These are phyloP conservation scores for Heterochromis multidens DNA, from an alignment of 2,113 vertebrate species.

Conservation along the genomic window DNA sequence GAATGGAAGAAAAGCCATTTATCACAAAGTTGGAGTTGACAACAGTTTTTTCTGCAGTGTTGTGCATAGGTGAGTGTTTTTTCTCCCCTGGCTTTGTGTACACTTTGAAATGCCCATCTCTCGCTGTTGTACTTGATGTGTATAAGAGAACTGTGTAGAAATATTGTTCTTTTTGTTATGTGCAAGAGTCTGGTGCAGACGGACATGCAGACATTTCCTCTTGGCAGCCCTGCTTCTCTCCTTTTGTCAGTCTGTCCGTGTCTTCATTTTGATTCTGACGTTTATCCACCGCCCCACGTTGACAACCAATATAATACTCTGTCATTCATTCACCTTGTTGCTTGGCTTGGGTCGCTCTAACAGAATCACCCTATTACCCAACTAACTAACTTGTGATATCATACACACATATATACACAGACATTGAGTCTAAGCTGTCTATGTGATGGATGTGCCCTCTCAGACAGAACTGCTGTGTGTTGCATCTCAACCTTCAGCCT, in stretches of 20 bases:
- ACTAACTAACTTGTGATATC: conserved; percentile 40
- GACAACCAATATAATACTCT: conserved; percentile 36
- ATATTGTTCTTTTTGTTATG: background rate
- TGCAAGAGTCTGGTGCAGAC: background rate
- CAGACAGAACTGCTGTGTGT: conserved; percentile 51
- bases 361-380: conserved; percentile 11
- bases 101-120: conserved; percentile 19
- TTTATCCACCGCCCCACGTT: conserved; percentile 12
- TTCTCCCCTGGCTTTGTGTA: background rate
- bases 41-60: conserved; percentile 3
- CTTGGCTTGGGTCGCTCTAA: background rate
- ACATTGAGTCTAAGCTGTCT: conserved; percentile 35
- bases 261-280: conserved; percentile 23
- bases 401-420: background rate
- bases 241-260: conserved; percentile 24
- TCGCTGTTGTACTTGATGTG: background rate
- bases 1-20: conserved; percentile 35
- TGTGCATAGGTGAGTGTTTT: conserved; percentile 8
- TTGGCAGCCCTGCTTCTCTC: background rate
- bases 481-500: conserved; percentile 50
- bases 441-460: conserved; percentile 51
- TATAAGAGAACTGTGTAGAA: background rate
- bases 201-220: background rate
- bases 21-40: conserved; percentile 45
- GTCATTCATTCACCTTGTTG: conserved; percentile 39